Percentiles rank a stretch among this genome's conserved stretches.
phyloP scores from a whole-genome alignment of 2,888 invertebrate genomes.

The Drosophila parthenogenetica region DNA sequence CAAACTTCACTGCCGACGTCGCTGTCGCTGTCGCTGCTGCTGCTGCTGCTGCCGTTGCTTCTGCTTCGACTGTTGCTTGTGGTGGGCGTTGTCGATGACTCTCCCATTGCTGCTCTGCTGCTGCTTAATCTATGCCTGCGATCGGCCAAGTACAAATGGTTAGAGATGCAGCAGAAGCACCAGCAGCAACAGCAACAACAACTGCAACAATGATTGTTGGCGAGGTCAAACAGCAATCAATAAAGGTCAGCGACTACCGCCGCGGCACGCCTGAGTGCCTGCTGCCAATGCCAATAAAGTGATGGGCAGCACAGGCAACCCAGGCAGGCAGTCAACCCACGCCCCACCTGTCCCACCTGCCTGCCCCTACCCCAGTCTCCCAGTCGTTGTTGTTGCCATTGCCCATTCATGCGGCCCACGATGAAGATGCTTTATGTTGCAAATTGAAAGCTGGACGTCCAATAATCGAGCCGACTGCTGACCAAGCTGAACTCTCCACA shows the following conservation, averaged over 20 bases:
- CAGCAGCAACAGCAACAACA: slow-evolving; percentile 42
- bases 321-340: slow-evolving; percentile 42
- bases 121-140: slow-evolving; percentile 69
- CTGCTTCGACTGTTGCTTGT: slow-evolving; percentile 38
- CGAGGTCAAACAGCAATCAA: slow-evolving; percentile 84
- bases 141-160: slow-evolving; percentile 79
- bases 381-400: slow-evolving; percentile 21
- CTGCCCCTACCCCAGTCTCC: not conserved
- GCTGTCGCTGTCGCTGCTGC: slow-evolving; percentile 15
- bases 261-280: slow-evolving; percentile 78
- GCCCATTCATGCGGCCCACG: slow-evolving; percentile 80
- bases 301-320: slow-evolving; percentile 30
- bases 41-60: slow-evolving; percentile 18
- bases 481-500: slow-evolving; percentile 48
- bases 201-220: slow-evolving; percentile 61
- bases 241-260: slow-evolving; percentile 82
- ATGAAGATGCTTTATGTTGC: slow-evolving; percentile 82
- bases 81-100: slow-evolving; percentile 48
- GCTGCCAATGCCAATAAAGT: slow-evolving; percentile 70
- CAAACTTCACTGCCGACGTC: slow-evolving; percentile 21
- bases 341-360: slow-evolving; percentile 48
- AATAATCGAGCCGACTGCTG: slow-evolving; percentile 72
- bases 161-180: slow-evolving; percentile 66
- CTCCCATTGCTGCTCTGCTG: slow-evolving; percentile 28
- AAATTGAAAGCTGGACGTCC: slow-evolving; percentile 81